Base-by-base conservation (phyloP, 2,888 invertebrate genomes). In the Choreutis nemorana region DNA sequence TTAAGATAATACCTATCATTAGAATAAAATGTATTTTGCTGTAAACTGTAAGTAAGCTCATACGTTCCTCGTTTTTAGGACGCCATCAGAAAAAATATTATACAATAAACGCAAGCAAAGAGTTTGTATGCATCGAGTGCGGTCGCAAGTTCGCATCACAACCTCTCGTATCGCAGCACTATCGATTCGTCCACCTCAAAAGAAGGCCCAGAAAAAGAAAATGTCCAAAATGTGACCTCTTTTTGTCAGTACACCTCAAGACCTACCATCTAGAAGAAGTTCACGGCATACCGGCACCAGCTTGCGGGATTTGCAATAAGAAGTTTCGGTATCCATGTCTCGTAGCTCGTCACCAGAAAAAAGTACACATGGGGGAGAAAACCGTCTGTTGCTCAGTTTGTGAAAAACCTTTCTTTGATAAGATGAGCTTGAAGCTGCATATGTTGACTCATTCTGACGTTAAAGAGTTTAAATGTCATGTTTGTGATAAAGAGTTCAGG, bases 341-440 rank as follows among this genome's bases (percentile, higher is more conserved):
- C 9, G 50, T 68, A 1, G 26, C 58, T 2, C 41, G 45, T 7
- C 67, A 67, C 23, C 65, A 65, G 14, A 55, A 55, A 32, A 55
- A 52, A 15, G 52, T 53, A 0, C 67, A 67, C 12, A 59, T 66
- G 60, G 55, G 55, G 0, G 62, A 60, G 22, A 60, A 43, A 33
- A 71, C 55, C 14, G 59, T 61, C 8, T 52, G 51, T 11, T 83
- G 83, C 34, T 46, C 60, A 4, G 41, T 75, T 0, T 83, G 83
- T 38, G 55, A 66, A n/a, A 81, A 73, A 40, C 55, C 48, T 1
- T 82, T 82, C 34, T 62, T 59, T 12, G 45, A 53, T 14, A 43
- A 48, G 2, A 21, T 47, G 0, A 48, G 52, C 28, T 38, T 68
- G 14, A 45, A 35, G 7, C 35, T 45, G 14, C 55, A 54, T 13